phyloP scores from a whole-genome alignment of 2,797 vertebrate genomes.

The Harpagifer antarcticus region DNA sequence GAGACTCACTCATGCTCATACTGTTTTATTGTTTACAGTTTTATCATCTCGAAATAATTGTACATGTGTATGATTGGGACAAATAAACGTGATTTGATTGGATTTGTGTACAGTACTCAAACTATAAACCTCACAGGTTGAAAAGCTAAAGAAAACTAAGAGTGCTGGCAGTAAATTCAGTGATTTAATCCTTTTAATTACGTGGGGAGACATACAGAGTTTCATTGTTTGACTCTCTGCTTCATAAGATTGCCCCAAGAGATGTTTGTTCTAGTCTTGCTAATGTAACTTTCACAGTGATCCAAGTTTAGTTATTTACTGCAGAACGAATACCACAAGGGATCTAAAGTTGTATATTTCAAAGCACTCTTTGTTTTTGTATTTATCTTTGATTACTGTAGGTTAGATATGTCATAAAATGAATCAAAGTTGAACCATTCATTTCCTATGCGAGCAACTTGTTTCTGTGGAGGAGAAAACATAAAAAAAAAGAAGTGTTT shows the following conservation, averaged over 20 bases:
- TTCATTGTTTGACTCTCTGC: conserved; percentile 33
- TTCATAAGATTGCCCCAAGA: conserved; percentile 9
- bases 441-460: conserved; percentile 42
- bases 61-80: not conserved
- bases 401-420: conserved; percentile 6
- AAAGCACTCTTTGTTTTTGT: conserved; percentile 3
- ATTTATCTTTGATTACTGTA: conserved; percentile 18
- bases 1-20: not conserved
- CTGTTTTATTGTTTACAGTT: not conserved
- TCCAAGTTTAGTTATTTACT: conserved; percentile 24
- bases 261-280: conserved; percentile 13
- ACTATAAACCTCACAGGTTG: not conserved
- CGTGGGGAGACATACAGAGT: conserved; percentile 7
- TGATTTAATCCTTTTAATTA: conserved; percentile 32
- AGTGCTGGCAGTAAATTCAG: conserved; percentile 13
- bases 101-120: not conserved
- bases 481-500: not conserved
- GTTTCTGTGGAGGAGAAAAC: conserved; percentile 33
- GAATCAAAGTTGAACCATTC: conserved; percentile 23
- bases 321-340: conserved; percentile 5
- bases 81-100: not conserved
- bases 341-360: conserved; percentile 13
- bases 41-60: not conserved
- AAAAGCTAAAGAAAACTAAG: conserved; percentile 17
- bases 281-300: conserved; percentile 33